Percentiles rank a stretch among this genome's conserved stretches.
These are phyloP conservation scores for Dysdera silvatica DNA, from an alignment of 1,140 invertebrate genomes.

Conservation along the genomic window DNA sequence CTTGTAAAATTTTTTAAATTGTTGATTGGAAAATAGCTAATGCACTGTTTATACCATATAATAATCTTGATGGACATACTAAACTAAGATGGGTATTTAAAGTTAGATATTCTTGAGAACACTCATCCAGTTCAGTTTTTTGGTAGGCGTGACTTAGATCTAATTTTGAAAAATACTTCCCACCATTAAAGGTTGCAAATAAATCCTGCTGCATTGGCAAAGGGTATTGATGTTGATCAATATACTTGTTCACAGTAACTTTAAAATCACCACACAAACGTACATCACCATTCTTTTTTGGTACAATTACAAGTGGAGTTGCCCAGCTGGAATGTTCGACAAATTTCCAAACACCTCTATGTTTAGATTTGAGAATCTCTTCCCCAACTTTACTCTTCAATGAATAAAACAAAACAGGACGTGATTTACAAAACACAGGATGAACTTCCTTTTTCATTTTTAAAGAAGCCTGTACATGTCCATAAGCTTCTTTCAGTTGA, in stretches of 20 bases:
- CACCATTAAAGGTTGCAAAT: not conserved
- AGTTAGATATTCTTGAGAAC: slow-evolving; percentile 30
- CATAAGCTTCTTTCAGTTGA: not conserved
- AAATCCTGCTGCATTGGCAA: slow-evolving; percentile 32
- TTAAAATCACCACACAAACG: slow-evolving; percentile 34
- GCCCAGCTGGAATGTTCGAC: slow-evolving; percentile 39
- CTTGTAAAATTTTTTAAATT: slow-evolving; percentile 35
- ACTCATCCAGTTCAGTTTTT: slow-evolving; percentile 36
- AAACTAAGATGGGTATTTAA: slow-evolving; percentile 45
- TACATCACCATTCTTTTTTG: too few species aligned
- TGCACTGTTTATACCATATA: slow-evolving; percentile 45
- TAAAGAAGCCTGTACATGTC: not conserved
- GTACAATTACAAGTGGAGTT: not conserved
- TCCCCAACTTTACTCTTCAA: slow-evolving; percentile 39
- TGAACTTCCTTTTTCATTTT: not conserved
- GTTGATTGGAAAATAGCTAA: slow-evolving; percentile 45
- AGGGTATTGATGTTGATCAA: slow-evolving; percentile 31
- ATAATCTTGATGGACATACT: slow-evolving; percentile 45
- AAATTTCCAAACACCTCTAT: slow-evolving; percentile 39
- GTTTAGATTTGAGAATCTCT: slow-evolving; percentile 40
- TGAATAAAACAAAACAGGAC: slow-evolving; percentile 42
- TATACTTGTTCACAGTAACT: slow-evolving; percentile 26
- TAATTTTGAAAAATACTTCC: slow-evolving; percentile 36
- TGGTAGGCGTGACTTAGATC: slow-evolving; percentile 37
- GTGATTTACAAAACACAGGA: not conserved